Base-by-base conservation (phyloP, 2,113 vertebrate species). In the Scophthalmus maximus region DNA sequence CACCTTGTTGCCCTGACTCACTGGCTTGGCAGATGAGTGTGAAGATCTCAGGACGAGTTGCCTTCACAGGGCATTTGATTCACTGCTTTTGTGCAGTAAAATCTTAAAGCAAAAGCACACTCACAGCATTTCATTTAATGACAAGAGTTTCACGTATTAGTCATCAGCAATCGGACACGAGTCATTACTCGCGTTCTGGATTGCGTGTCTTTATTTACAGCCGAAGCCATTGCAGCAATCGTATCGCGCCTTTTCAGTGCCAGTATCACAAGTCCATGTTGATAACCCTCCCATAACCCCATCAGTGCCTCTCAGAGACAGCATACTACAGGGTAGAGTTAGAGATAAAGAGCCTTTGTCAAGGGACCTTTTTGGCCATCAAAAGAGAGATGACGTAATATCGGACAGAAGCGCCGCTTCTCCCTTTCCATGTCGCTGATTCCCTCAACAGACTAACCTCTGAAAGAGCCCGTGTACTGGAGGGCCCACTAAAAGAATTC, bases 301-400 rank as follows among this genome's bases (percentile, higher is more conserved):
- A 20, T 74, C 56, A 58, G 79, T 83, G 82, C 79, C 84, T 76
- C 75, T 73, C 68, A 65, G 76, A 86, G 87, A 81, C 68, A n/a
- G 62, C 72, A 55, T 65, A 52, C 62, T 73, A 50, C 62, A 60
- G 68, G 53, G 65, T 62, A 20, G 69, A 46, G 34, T 61, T 59
- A 26, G 80, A 77, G 52, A 86, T 77, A 92, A 91, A 86, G 88
- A 85, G 78, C 67, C 87, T 81, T 90, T 90, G 91, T 92, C 44
- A 74, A 44, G 12, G 47, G 67, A 62, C 68, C 80, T 68, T 87
- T 88, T 85, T 73, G 81, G 64, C 72, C 79, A 81, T 87, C 84
- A 86, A 82, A 92, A 36, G 81, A 74, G 60, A 76, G 73, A 84
- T 90, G 88, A 91, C 80, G 88, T 86, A 80, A 92, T 78, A 79